Conservation (phyloP, 2,888 invertebrate genomes). For the Glaucopsyche alexis region DNA sequence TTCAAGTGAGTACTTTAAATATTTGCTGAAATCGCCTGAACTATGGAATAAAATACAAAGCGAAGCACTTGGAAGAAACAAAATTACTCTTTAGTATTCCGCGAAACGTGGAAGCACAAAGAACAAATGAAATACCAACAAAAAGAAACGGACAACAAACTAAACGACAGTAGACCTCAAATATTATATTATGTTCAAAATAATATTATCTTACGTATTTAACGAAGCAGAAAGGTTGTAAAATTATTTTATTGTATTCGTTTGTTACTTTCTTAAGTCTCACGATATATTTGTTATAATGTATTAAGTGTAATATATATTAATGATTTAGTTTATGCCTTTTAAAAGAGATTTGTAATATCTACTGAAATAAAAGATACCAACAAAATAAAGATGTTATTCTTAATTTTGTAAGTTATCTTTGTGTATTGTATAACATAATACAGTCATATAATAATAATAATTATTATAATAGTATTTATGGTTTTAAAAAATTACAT, state of each 20-base stretch:
- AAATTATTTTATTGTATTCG: background rate
- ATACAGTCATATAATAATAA: too few species aligned
- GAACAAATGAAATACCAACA: constrained; percentile 23
- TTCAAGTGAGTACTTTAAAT: constrained; percentile 4
- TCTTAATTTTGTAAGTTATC: too few species aligned
- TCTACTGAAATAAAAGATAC: too few species aligned
- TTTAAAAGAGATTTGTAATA: too few species aligned
- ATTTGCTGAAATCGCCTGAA: constrained; percentile 15
- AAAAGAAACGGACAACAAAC: constrained; percentile 18
- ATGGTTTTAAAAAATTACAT: too few species aligned
- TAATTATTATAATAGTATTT: too few species aligned
- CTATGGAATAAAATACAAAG: constrained; percentile 21
- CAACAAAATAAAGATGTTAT: too few species aligned
- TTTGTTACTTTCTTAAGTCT: background rate
- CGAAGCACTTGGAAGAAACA: constrained; percentile 13
- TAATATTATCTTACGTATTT: background rate
- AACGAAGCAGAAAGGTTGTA: background rate
- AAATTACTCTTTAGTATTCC: constrained; percentile 27
- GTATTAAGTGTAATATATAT: too few species aligned
- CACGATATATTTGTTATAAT: too few species aligned
- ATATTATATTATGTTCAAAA: background rate
- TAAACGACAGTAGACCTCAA: constrained; percentile 10
- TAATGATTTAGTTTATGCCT: too few species aligned
- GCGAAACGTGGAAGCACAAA: constrained; percentile 16
- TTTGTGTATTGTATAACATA: too few species aligned